Evolutionary conservation across 2,888 invertebrate species (phyloP).

Genomic region (Spialia ferax): DNA sequence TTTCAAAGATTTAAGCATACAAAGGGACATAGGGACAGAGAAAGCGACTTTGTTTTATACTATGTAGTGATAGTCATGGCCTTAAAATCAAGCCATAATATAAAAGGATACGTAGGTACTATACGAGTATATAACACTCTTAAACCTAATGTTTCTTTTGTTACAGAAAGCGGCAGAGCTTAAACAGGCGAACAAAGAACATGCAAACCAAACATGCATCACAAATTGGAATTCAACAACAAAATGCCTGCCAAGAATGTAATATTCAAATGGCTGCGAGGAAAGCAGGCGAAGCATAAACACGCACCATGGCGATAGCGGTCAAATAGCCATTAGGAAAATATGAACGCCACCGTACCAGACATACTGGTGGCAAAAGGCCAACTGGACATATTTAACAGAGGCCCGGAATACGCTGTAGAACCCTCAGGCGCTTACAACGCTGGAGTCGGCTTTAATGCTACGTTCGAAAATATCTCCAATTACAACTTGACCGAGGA

Average conservation of each 20-base stretch:
- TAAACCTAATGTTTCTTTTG: constrained; percentile 49
- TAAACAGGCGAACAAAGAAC: constrained; percentile 58
- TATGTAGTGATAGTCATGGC: too few relatives aligned
- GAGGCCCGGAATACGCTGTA: constrained; percentile 69
- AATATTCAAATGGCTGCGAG: constrained; percentile 82
- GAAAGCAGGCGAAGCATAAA: constrained; percentile 82
- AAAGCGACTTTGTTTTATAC: too few relatives aligned
- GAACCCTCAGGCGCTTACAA: constrained; percentile 62
- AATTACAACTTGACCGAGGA: constrained; percentile 64
- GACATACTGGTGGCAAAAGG: constrained; percentile 76
- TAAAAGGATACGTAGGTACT: too few relatives aligned
- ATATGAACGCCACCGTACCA: constrained; percentile 78
- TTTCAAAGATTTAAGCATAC: too few relatives aligned
- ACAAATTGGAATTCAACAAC: constrained; percentile 70
- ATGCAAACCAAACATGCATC: constrained; percentile 76
- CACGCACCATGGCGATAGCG: constrained; percentile 78
- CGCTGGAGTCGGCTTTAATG: constrained; percentile 67
- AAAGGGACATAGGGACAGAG: too few relatives aligned
- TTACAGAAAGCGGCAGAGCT: constrained; percentile 67
- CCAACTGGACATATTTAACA: constrained; percentile 71
- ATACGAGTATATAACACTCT: too few relatives aligned
- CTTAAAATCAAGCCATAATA: too few relatives aligned
- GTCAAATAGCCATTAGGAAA: constrained; percentile 72
- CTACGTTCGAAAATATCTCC: constrained; percentile 65
- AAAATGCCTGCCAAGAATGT: constrained; percentile 82